Conservation (phyloP, 2,113 vertebrate species). For the Oenanthe oenanthe region DNA sequence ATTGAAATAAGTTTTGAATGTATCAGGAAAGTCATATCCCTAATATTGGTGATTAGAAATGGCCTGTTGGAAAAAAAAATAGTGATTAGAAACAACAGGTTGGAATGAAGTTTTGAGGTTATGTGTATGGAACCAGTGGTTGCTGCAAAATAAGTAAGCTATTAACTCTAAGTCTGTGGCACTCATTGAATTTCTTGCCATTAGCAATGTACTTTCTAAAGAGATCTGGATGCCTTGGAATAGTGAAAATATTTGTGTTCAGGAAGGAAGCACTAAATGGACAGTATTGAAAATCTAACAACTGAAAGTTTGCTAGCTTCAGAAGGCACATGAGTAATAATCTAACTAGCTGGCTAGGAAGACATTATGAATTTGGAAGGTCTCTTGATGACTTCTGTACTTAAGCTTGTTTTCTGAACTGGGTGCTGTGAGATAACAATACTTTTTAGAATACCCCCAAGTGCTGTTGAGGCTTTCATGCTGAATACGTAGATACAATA, state of each 20-base stretch:
- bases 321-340: background rate
- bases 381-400: background rate
- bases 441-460: background rate
- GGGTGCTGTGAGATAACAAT: background rate
- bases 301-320: background rate
- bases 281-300: background rate
- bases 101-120: background rate
- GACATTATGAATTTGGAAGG: background rate
- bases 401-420: background rate
- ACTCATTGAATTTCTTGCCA: background rate
- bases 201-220: background rate
- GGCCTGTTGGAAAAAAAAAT: background rate
- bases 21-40: background rate
- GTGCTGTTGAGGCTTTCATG: background rate
- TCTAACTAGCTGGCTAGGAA: background rate
- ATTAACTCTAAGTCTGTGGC: background rate
- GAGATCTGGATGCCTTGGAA: background rate
- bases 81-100: background rate
- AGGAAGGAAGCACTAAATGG: background rate
- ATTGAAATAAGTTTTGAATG: background rate
- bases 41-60: background rate
- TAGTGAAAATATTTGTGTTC: background rate
- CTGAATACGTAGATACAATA: background rate
- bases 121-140: rapidly evolving
- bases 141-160: background rate